These are phyloP conservation scores for Lipotes vexillifer DNA, from an alignment of 2,113 vertebrate genomes.

Conservation along the genomic window DNA sequence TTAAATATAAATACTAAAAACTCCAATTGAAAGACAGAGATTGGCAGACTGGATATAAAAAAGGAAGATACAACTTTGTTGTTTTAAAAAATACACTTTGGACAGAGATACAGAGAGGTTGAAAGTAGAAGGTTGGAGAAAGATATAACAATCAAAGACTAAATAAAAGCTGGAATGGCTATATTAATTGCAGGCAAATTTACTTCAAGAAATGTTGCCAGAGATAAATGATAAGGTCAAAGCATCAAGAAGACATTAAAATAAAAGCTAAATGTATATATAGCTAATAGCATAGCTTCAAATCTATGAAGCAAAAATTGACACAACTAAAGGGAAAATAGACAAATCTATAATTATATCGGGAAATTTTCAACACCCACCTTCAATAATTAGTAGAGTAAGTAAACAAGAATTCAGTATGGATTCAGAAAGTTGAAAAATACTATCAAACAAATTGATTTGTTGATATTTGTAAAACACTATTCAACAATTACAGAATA, in stretches of 20 bases:
- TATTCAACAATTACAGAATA: not conserved
- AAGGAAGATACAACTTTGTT: not conserved
- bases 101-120: not conserved
- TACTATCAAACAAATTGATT: not conserved
- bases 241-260: not conserved
- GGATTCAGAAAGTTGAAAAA: not conserved
- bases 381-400: not conserved
- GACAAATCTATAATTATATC: not conserved
- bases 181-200: not conserved
- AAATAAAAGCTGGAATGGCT: not conserved
- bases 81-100: not conserved
- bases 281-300: not conserved
- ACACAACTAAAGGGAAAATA: not conserved
- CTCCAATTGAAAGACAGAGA: not conserved
- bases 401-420: not conserved
- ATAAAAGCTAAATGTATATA: not conserved
- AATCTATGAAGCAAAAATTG: not conserved
- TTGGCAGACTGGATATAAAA: not conserved
- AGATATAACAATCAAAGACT: not conserved
- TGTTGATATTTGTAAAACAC: not conserved
- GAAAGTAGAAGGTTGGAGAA: not conserved
- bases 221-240: not conserved
- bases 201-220: not conserved
- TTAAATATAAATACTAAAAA: not conserved
- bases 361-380: not conserved